Conservation (phyloP, 2,797 vertebrate species). For the Eidolon dupreanum region DNA sequence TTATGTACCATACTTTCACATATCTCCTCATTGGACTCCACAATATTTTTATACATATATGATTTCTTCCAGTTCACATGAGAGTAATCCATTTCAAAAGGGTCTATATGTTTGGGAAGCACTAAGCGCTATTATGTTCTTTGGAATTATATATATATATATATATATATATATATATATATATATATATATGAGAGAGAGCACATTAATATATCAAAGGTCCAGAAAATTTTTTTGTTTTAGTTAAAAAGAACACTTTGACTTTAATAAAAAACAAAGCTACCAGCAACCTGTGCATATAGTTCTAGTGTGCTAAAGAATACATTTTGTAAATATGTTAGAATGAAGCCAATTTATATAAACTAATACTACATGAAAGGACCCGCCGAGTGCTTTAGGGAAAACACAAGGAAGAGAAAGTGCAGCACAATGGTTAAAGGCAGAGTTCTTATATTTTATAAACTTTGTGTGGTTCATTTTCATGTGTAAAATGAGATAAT, state of each 20-base stretch:
- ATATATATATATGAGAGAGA: too few relatives aligned
- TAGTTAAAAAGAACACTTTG: neutral
- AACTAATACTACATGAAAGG: neutral
- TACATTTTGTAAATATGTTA: neutral
- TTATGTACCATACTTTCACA: neutral
- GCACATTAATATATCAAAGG: neutral
- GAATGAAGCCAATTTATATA: neutral
- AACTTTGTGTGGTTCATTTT: neutral
- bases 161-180: too few relatives aligned
- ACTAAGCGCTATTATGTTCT: neutral
- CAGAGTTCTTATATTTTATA: too few relatives aligned
- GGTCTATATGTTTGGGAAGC: neutral
- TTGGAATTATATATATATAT: neutral
- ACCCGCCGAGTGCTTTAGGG: neutral
- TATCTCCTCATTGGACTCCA: neutral
- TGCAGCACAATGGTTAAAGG: neutral
- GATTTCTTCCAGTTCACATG: neutral
- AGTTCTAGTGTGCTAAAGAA: neutral
- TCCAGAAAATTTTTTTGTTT: neutral
- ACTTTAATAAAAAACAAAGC: neutral
- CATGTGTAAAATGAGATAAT: neutral
- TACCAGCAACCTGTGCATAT: neutral
- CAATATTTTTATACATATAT: neutral
- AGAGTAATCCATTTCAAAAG: neutral
- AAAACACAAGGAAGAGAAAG: neutral